Evolutionary conservation across 2,113 vertebrate species (phyloP).

Genomic region (Pachyramphus minor): DNA sequence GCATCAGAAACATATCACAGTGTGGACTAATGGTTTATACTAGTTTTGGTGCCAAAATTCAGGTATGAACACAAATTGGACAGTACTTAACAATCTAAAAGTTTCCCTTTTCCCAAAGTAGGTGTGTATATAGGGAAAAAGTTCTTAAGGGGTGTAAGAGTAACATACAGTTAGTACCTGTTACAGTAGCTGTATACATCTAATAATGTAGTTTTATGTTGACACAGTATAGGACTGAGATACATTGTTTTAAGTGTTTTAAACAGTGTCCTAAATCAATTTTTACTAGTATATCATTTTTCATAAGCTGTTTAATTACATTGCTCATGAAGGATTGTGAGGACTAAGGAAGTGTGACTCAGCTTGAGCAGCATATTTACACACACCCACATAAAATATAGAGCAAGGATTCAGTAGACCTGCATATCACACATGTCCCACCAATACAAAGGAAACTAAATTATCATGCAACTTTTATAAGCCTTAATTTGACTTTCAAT

Average conservation of each 20-base stretch:
- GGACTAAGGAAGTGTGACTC: neutral
- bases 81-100: neutral
- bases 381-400: neutral
- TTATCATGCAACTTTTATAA: neutral
- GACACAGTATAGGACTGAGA: neutral
- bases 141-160: neutral
- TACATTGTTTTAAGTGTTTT: neutral
- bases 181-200: neutral
- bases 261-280: neutral
- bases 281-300: neutral
- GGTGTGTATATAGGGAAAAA: fast-evolving
- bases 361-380: neutral
- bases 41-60: neutral
- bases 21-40: neutral
- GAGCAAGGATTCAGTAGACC: neutral
- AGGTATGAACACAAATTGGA: neutral
- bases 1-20: fast-evolving
- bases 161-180: neutral
- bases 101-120: neutral
- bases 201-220: neutral
- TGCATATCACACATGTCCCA: neutral
- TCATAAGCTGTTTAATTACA: neutral
- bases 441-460: neutral
- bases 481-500: neutral
- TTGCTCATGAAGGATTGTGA: neutral